phyloP scores from a whole-genome alignment of 2,888 invertebrate genomes.

The Podabrus alpinus region DNA sequence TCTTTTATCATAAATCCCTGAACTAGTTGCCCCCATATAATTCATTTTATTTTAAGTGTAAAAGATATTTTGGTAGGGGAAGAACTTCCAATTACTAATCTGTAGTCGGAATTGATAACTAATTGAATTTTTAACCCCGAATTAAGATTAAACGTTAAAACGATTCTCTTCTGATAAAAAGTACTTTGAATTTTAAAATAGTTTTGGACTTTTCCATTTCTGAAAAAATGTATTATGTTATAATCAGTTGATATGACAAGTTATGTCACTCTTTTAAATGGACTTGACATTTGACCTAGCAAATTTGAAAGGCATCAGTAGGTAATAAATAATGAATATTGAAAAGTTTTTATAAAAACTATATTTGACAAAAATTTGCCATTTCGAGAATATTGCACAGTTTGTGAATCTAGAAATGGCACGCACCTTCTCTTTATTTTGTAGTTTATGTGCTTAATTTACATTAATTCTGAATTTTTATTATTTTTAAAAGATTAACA shows the following conservation, averaged over 20 bases:
- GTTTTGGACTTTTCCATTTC: background rate
- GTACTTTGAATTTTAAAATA: background rate
- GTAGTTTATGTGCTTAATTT: background rate
- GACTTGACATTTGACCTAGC: background rate
- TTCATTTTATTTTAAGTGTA: background rate
- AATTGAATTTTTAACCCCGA: background rate
- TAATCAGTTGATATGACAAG: background rate
- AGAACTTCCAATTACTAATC: background rate
- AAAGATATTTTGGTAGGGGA: background rate
- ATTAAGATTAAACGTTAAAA: background rate
- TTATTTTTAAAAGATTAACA: background rate
- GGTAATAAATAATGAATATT: background rate
- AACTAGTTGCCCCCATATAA: conserved; percentile 3
- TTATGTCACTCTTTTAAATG: background rate
- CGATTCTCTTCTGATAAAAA: background rate
- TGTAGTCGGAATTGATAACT: background rate
- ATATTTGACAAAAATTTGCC: background rate
- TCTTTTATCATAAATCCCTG: conserved; percentile 9
- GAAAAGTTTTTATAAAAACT: background rate
- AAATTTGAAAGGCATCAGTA: background rate
- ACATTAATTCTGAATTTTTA: background rate
- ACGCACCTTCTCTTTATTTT: background rate
- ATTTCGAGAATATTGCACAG: background rate
- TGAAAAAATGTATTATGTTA: background rate
- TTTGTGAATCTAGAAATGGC: background rate